Evolutionary conservation across 2,888 invertebrate genomes (phyloP).

Genomic region (Drosophila cracens): DNA sequence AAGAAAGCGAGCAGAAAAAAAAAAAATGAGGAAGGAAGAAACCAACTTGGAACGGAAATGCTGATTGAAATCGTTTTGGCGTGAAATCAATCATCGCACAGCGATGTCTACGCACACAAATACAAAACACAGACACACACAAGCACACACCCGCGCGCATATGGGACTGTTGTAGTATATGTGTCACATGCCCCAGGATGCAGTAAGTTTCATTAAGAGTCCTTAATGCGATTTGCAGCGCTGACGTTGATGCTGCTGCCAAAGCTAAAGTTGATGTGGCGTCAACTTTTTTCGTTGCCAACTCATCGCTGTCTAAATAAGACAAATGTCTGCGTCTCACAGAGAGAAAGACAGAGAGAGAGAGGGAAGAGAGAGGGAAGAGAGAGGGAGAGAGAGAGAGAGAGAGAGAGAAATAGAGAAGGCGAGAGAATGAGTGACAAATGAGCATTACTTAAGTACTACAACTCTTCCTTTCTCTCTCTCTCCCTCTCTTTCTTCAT

Average conservation of each 20-base stretch:
- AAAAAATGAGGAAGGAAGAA: constrained; percentile 21
- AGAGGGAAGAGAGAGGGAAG: background rate
- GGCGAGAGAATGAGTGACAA: constrained; percentile 1
- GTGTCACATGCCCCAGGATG: constrained; percentile 68
- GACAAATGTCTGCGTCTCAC: constrained; percentile 62
- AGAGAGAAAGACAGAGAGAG: background rate
- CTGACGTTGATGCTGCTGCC: constrained; percentile 56
- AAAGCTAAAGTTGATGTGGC: constrained; percentile 27
- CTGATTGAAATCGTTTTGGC: constrained; percentile 83
- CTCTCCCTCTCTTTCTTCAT: background rate
- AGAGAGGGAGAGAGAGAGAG: background rate
- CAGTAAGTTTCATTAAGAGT: constrained; percentile 81
- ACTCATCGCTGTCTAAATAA: constrained; percentile 52
- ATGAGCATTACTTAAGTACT: constrained; percentile 11
- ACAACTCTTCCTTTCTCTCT: background rate
- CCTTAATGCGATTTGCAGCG: constrained; percentile 80
- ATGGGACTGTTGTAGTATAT: constrained; percentile 29
- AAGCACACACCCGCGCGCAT: background rate
- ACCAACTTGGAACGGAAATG: constrained; percentile 69
- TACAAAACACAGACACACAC: constrained; percentile 9
- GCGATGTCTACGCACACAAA: constrained; percentile 52
- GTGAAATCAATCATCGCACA: constrained; percentile 83
- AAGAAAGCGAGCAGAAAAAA: constrained; percentile 31
- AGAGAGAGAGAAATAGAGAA: background rate
- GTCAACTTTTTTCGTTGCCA: constrained; percentile 37